Conservation (phyloP, 1,140 invertebrate genomes). For the Chrysomallon squamiferum region DNA sequence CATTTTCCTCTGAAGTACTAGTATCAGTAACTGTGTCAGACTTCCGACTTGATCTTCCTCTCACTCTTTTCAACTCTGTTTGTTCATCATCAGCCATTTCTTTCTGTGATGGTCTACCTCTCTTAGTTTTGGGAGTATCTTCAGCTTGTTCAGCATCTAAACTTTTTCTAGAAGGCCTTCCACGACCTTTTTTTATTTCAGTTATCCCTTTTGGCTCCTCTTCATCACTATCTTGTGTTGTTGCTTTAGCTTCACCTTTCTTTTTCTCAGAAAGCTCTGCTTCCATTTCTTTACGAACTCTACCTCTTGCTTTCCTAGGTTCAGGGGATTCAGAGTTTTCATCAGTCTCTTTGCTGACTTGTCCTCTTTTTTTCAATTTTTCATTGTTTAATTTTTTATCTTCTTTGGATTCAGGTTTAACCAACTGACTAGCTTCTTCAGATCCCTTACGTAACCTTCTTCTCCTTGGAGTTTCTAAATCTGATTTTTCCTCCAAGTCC, state of each 20-base stretch:
- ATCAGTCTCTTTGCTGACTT: not conserved
- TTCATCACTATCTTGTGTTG: not conserved
- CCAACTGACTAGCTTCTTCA: too few species aligned
- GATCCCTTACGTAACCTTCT: constrained; percentile 1
- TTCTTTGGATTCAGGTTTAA: too few species aligned
- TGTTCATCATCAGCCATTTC: constrained; percentile 19
- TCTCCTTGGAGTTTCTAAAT: constrained; percentile 3
- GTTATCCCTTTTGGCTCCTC: constrained; percentile 9
- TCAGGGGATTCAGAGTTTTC: constrained; percentile 1
- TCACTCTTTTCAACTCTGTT: constrained; percentile 14
- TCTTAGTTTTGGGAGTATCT: constrained; percentile 13
- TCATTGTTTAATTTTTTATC: too few species aligned
- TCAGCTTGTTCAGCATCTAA: constrained; percentile 12
- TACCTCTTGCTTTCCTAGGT: constrained; percentile 13
- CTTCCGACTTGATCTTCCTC: constrained; percentile 26
- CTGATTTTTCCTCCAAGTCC: not conserved
- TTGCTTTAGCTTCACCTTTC: constrained; percentile 5
- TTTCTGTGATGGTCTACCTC: constrained; percentile 18
- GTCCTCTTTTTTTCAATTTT: not conserved
- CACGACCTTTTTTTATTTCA: constrained; percentile 10
- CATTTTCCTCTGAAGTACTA: constrained; percentile 16
- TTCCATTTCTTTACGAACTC: not conserved
- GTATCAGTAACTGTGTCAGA: constrained; percentile 14
- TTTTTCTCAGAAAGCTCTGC: not conserved
- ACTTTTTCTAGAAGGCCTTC: constrained; percentile 15